A percentile compares a stretch with the other conserved stretches of the same genome.
These are phyloP conservation scores for Conops quadrifasciatus DNA, from an alignment of 2,888 invertebrate genomes.

Conservation along the genomic window DNA sequence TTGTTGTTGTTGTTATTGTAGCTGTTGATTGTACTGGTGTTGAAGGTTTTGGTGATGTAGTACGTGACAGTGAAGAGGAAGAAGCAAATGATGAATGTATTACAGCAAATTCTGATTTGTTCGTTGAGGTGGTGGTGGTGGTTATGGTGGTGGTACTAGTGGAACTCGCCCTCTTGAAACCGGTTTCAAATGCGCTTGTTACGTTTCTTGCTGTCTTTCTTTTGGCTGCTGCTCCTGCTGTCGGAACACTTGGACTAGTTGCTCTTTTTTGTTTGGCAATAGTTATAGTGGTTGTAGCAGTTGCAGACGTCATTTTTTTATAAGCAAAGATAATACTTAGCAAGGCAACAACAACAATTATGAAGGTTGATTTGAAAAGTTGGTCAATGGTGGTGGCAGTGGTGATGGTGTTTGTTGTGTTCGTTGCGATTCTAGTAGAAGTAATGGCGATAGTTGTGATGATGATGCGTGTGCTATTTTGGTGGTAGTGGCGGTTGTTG, in stretches of 20 bases:
- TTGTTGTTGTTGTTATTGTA: slow-evolving; percentile 21
- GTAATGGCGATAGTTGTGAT: slow-evolving; percentile 45
- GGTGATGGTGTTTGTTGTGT: slow-evolving; percentile 40
- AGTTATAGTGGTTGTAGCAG: slow-evolving; percentile 38
- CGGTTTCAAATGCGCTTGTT: slow-evolving; percentile 14
- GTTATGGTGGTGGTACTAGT: slow-evolving; percentile 35
- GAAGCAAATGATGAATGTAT: slow-evolving; percentile 40
- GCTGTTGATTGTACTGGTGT: slow-evolving; percentile 33
- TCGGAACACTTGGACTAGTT: slow-evolving; percentile 40
- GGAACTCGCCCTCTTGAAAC: slow-evolving; percentile 22
- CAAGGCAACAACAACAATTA: slow-evolving; percentile 36
- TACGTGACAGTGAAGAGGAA: slow-evolving; percentile 37
- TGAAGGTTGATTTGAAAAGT: slow-evolving; percentile 21
- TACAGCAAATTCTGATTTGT: slow-evolving; percentile 26
- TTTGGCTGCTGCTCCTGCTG: slow-evolving; percentile 37
- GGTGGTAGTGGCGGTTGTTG: slow-evolving; percentile 37
- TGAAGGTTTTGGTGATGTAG: slow-evolving; percentile 33
- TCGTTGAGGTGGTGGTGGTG: slow-evolving; percentile 42
- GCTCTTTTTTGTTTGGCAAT: slow-evolving; percentile 36
- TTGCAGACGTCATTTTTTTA: slow-evolving; percentile 22
- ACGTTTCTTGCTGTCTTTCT: slow-evolving; percentile 20
- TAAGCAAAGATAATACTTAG: slow-evolving; percentile 23
- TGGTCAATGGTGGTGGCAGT: slow-evolving; percentile 29
- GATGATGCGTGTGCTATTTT: slow-evolving; percentile 39
- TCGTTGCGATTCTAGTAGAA: slow-evolving; percentile 43